Base-by-base conservation (phyloP, 2,113 vertebrate genomes). In the Peromyscus leucopus region DNA sequence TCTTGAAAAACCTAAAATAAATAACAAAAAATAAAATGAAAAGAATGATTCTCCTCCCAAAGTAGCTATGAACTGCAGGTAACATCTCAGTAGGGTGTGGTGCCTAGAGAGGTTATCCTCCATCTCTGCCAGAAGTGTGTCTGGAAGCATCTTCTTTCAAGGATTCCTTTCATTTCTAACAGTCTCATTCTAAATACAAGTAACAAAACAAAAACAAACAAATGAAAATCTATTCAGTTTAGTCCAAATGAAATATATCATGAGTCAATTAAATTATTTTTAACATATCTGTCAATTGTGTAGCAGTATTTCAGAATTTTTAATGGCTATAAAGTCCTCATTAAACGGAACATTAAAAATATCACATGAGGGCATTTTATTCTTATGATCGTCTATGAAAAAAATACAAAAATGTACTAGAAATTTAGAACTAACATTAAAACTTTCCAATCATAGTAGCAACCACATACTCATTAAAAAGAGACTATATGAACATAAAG, bases 261-360 rank as follows among this genome's bases (percentile, higher is more conserved):
- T 82, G 24, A 94, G 16, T 61, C 9, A 82, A 65, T 72, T 89
- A 36, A 85, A n/a, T 89, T 72, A 22, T 48, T 79, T 93, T 42
- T 59, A 83, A 63, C 12, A n/a, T 89, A 75, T 57, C 57, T 79
- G 7, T 21, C n/a, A 83, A 74, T 74, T 78, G n/a, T 51, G 36
- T 26, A 93, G 7, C 13, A n/a, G 16, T 91, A 15, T 13, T 80
- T 89, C 36, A 76, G 21, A 93, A 2, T 13, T 91, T 76, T 95
- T 80, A 46, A 46, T 31, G 10, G 5, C 57, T 87, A 31, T 16
- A 91, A 69, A 1, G 31, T 87, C 6, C 86, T 76, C 65, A 0
- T 92, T 92, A 80, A 95, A 95, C 19, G 92, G 85, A 96, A 82
- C 22, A 72, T 83, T 28, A 74, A 83, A 59, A 90, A 82, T 67